Evolutionary conservation across 23 tunicate genomes (phyloP).

Genomic region (Halocynthia aurantium): DNA sequence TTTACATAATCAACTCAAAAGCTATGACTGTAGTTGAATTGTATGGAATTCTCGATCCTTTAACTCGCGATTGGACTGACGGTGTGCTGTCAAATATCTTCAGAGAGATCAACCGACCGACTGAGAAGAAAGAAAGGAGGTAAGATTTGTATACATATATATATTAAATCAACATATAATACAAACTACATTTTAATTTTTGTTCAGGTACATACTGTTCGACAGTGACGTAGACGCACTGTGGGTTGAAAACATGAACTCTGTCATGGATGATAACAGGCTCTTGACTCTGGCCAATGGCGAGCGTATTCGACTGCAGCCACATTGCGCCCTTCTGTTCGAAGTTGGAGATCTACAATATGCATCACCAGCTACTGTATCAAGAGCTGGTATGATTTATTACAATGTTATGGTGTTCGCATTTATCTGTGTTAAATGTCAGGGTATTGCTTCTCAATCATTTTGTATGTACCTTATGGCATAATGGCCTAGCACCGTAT

Average conservation of each 20-base stretch:
- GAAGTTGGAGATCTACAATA: constrained; percentile 99
- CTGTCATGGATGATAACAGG: constrained; percentile 99
- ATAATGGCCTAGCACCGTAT: too few species aligned
- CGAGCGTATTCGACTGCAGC: constrained; percentile 87
- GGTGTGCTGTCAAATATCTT: constrained; percentile 95
- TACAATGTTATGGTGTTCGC: too few species aligned
- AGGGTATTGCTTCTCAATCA: too few species aligned
- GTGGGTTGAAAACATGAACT: constrained; percentile 99
- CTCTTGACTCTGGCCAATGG: constrained; percentile 97
- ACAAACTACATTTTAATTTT: background rate
- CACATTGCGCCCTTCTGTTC: constrained; percentile 95
- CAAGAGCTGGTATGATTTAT: constrained; percentile 86
- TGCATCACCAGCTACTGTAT: constrained; percentile 99
- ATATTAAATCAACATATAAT: too few species aligned
- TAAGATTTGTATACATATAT: background rate
- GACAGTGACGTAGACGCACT: constrained; percentile 97
- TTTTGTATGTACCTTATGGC: too few species aligned
- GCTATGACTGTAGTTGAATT: constrained; percentile 95
- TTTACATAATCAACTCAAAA: constrained; percentile 89
- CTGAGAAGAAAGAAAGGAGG: constrained; percentile 95
- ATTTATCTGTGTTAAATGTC: too few species aligned
- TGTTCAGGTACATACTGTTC: constrained; percentile 77
- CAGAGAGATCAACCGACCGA: constrained; percentile 94
- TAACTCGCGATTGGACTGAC: constrained; percentile 99
- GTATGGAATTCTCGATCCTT: constrained; percentile 95